A percentile compares a stretch with the other conserved stretches of the same genome.
phyloP scores from a whole-genome alignment of 2,113 vertebrate species.

The Prunella fulvescens region DNA sequence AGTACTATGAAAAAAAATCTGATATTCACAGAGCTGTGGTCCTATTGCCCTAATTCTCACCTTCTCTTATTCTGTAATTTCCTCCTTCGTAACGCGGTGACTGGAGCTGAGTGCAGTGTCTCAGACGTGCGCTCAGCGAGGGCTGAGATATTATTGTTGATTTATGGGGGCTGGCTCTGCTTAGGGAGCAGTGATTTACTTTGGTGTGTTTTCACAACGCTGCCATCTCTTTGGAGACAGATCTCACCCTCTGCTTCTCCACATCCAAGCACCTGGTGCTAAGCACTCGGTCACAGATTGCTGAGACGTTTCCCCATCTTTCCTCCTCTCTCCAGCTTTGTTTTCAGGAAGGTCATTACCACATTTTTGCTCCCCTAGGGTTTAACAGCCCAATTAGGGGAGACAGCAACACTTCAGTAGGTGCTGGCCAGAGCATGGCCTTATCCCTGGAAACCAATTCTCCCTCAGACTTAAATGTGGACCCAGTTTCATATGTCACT shows the following conservation, averaged over 20 bases:
- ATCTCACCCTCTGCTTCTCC: conserved; percentile 22
- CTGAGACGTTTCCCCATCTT: background rate
- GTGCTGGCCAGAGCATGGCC: background rate
- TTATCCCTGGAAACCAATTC: conserved; percentile 16
- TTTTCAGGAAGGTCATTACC: conserved; percentile 26
- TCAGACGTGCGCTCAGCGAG: conserved; percentile 13
- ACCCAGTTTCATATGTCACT: background rate
- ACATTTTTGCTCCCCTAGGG: background rate
- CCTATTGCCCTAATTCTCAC: conserved; percentile 61
- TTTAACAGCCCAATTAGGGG: conserved; percentile 42
- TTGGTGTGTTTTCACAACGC: conserved; percentile 25
- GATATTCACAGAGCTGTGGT: conserved; percentile 31
- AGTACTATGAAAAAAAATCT: background rate
- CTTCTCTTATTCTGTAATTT: conserved; percentile 62
- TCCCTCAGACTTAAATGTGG: background rate
- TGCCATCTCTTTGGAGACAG: conserved; percentile 46
- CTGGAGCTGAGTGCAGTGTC: conserved; percentile 26
- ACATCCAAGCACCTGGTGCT: background rate
- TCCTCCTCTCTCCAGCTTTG: background rate
- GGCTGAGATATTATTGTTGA: conserved; percentile 59
- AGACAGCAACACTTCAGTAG: background rate
- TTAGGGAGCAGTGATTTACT: conserved; percentile 37
- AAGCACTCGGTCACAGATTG: background rate
- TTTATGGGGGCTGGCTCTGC: conserved; percentile 38
- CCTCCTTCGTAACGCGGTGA: conserved; percentile 4